These are phyloP conservation scores for Bradypodion pumilum DNA, from an alignment of 2,797 vertebrate species.

Conservation along the genomic window DNA sequence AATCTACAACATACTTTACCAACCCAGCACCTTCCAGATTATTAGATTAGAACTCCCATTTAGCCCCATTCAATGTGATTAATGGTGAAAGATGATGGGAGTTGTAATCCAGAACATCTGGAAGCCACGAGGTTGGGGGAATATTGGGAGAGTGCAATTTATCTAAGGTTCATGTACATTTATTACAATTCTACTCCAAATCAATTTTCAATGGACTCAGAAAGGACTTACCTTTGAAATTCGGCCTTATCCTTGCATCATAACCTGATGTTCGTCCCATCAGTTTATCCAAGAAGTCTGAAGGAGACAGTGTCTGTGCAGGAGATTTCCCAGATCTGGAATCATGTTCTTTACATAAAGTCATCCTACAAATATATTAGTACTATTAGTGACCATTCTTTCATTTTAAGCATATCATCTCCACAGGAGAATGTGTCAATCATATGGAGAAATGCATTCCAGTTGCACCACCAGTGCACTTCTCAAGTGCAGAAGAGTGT, in stretches of 20 bases:
- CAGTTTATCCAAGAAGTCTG: conserved; percentile 98
- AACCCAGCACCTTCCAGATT: not conserved
- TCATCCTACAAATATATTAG: conserved; percentile 82
- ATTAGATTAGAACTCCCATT: not conserved
- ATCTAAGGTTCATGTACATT: not conserved
- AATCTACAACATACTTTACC: conserved; percentile 13
- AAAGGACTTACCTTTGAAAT: conserved; percentile 94
- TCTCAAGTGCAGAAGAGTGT: not conserved
- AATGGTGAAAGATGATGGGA: not conserved
- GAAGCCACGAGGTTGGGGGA: not conserved
- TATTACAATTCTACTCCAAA: conserved; percentile 10
- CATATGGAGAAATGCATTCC: not conserved
- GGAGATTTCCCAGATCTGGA: conserved; percentile 87
- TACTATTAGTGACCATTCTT: conserved; percentile 70
- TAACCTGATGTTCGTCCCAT: conserved; percentile 98
- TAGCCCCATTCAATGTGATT: not conserved
- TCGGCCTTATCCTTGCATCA: conserved; percentile 96
- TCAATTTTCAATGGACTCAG: conserved; percentile 38
- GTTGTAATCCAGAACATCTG: not conserved
- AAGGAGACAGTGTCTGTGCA: conserved; percentile 91
- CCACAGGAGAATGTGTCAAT: conserved; percentile 26
- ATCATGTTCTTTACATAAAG: conserved; percentile 94
- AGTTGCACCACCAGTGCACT: not conserved
- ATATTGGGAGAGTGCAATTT: not conserved
- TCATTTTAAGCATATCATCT: conserved; percentile 22